These are phyloP conservation scores for Melanchra persicariae DNA, from an alignment of 2,888 invertebrate species.

Conservation along the genomic window DNA sequence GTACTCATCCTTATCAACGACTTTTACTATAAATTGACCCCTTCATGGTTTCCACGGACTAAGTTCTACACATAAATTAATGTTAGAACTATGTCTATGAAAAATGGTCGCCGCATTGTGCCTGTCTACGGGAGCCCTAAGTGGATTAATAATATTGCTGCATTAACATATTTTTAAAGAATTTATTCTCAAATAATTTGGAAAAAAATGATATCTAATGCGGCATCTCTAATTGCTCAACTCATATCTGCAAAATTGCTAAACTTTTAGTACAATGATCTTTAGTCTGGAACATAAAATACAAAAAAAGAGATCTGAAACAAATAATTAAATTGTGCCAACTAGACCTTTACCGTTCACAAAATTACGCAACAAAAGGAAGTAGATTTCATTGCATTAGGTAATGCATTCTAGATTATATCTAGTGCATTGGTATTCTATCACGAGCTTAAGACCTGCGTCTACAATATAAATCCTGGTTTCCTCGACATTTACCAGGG, in stretches of 20 bases:
- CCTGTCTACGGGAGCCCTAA: background rate
- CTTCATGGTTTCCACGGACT: too few species aligned
- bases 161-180: too few species aligned
- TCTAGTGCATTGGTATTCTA: conserved; percentile 48
- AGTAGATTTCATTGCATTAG: conserved; percentile 2
- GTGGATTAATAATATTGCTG: background rate
- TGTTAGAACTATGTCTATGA: too few species aligned
- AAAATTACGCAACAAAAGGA: conserved; percentile 23
- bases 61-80: too few species aligned
- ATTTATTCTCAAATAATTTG: too few species aligned
- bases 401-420: conserved; percentile 43
- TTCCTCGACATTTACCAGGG: conserved; percentile 11
- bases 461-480: conserved; percentile 36
- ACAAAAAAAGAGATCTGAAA: too few species aligned
- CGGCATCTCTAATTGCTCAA: background rate
- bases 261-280: background rate
- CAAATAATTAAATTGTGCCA: background rate
- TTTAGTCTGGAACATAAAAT: background rate
- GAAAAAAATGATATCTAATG: too few species aligned
- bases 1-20: too few species aligned
- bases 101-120: too few species aligned
- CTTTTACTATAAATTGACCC: too few species aligned
- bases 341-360: conserved; percentile 5
- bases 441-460: background rate
- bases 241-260: background rate